These are phyloP conservation scores for Leptinotarsa texana DNA, from an alignment of 1,140 invertebrate species.

Conservation along the genomic window DNA sequence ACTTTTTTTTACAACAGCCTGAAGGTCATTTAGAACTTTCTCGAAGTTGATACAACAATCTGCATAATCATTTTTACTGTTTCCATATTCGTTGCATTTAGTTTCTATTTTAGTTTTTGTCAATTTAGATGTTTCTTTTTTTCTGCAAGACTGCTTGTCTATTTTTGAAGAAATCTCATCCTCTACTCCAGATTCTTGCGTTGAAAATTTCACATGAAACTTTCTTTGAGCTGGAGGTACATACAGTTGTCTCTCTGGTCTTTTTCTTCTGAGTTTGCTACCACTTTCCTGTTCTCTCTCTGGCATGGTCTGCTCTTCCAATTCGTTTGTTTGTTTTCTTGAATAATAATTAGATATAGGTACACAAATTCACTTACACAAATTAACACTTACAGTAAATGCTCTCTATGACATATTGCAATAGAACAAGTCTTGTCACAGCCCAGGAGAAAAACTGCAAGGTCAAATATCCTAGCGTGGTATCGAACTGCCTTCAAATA, in stretches of 20 bases:
- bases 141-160: conserved; percentile 1
- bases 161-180: conserved; percentile 10
- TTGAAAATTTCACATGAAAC: conserved; percentile 20
- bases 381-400: conserved; percentile 38
- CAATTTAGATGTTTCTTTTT: background rate
- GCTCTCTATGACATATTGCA: conserved; percentile 45
- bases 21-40: too few species aligned
- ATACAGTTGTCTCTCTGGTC: conserved; percentile 46
- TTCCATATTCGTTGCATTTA: background rate
- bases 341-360: conserved; percentile 4
- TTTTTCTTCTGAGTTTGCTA: conserved; percentile 35
- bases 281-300: conserved; percentile 30
- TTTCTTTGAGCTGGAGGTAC: conserved; percentile 50
- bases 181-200: conserved; percentile 17
- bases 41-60: background rate
- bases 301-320: conserved; percentile 27
- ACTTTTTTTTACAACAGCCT: too few species aligned
- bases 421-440: conserved; percentile 38
- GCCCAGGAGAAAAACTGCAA: conserved; percentile 42
- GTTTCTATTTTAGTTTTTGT: conserved; percentile 7
- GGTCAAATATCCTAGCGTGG: conserved; percentile 47
- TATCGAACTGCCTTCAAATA: conserved; percentile 46
- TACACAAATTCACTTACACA: background rate
- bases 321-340: conserved; percentile 28
- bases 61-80: background rate